Percentiles rank a stretch among this genome's conserved stretches.
phyloP scores from a whole-genome alignment of 2,113 vertebrate genomes.

The Nasalis larvatus region DNA sequence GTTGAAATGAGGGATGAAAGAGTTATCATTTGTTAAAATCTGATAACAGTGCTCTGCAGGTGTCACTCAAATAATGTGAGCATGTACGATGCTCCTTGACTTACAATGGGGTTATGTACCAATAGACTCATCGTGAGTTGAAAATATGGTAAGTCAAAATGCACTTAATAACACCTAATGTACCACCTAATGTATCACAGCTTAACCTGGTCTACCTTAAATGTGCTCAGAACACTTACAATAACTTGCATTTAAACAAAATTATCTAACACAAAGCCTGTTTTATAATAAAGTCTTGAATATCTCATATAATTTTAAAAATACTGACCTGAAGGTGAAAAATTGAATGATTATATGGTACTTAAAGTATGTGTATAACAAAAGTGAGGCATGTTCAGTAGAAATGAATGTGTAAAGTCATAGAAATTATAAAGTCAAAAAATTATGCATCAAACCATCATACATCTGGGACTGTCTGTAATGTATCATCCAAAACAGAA shows the following conservation, averaged over 20 bases:
- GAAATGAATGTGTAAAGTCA: neutral
- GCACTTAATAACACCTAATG: neutral
- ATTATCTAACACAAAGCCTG: neutral
- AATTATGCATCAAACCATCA: neutral
- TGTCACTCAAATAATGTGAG: neutral
- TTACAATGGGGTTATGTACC: neutral
- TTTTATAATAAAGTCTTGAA: neutral
- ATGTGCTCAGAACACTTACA: neutral
- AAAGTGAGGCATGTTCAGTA: neutral
- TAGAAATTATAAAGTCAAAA: neutral
- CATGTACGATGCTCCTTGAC: neutral
- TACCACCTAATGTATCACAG: neutral
- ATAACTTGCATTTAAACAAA: neutral
- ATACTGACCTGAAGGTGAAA: neutral
- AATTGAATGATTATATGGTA: neutral
- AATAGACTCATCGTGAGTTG: neutral
- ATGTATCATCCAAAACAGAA: neutral
- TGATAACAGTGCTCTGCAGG: neutral
- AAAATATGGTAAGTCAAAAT: neutral
- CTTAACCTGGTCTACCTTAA: neutral
- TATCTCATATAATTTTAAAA: neutral
- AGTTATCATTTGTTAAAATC: neutral
- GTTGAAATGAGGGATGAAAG: neutral
- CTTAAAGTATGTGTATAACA: neutral
- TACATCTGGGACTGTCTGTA: neutral